These are phyloP conservation scores for Epistrophe eligans DNA, from an alignment of 2,888 invertebrate species.

Conservation along the genomic window DNA sequence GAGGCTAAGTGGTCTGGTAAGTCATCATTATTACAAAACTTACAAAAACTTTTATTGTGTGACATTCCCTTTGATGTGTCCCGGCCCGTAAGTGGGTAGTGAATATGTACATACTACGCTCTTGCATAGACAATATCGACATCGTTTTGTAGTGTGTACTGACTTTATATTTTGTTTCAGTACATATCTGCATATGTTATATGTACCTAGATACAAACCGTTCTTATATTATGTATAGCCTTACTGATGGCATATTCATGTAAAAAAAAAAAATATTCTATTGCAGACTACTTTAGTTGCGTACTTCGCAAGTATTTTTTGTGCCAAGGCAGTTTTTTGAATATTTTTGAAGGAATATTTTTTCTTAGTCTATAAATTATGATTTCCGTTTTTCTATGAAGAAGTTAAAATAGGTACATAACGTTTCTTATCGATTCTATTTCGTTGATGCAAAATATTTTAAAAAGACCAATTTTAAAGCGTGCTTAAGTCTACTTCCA, in stretches of 20 bases:
- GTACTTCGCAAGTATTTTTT: neutral
- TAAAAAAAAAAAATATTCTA: neutral
- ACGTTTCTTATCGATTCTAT: neutral
- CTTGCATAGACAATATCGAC: constrained; percentile 59
- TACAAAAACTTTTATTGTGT: constrained; percentile 76
- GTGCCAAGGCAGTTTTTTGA: constrained; percentile 10
- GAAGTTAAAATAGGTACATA: too few species aligned
- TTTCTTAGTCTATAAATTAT: neutral
- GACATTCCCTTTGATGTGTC: constrained; percentile 73
- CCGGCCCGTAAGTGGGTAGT: constrained; percentile 64
- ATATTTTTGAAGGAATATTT: neutral
- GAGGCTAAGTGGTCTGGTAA: constrained; percentile 76
- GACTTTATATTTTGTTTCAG: constrained; percentile 19
- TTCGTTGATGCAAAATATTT: neutral
- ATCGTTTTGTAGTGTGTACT: constrained; percentile 36
- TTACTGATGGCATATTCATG: constrained; percentile 1
- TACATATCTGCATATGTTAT: neutral
- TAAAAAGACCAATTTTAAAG: too few species aligned
- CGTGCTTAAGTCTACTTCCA: too few species aligned
- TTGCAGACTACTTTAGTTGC: neutral
- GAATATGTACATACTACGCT: constrained; percentile 7
- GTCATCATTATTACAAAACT: constrained; percentile 76
- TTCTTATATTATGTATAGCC: neutral
- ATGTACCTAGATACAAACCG: neutral
- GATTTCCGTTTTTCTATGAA: neutral